Percentiles rank a stretch among this genome's conserved stretches.
Evolutionary conservation across 2,888 invertebrate genomes (phyloP).

Genomic region (Quadriops clusia): DNA sequence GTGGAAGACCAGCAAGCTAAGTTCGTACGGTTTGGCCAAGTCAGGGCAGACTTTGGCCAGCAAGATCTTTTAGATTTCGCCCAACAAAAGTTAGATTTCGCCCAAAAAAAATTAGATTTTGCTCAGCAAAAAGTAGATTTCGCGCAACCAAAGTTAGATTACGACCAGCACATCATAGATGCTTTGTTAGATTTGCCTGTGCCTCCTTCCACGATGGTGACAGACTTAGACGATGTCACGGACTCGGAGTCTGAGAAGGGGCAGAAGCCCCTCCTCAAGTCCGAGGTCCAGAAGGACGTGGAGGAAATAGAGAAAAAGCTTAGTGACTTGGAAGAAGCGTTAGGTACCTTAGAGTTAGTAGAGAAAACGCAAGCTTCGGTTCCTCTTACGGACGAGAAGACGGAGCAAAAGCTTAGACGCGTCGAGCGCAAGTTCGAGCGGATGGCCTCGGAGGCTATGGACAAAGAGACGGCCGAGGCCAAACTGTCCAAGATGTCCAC

Average conservation of each 20-base stretch:
- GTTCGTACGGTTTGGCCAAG: too few species aligned
- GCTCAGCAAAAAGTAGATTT: too few species aligned
- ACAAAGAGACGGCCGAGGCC: slow-evolving; percentile 27
- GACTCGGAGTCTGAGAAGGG: slow-evolving; percentile 9
- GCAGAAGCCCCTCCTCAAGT: slow-evolving; percentile 9
- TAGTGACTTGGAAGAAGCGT: slow-evolving; percentile 34
- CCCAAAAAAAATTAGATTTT: too few species aligned
- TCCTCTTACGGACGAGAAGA: slow-evolving; percentile 18
- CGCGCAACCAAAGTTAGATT: too few species aligned
- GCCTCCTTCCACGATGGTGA: slow-evolving; percentile 19
- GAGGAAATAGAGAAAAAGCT: slow-evolving; percentile 32
- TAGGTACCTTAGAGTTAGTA: slow-evolving; percentile 31
- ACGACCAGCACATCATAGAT: too few species aligned
- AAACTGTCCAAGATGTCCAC: slow-evolving; percentile 26
- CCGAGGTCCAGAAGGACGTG: slow-evolving; percentile 23
- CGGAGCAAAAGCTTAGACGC: slow-evolving; percentile 34
- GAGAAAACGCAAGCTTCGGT: too few species aligned
- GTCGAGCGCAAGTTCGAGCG: slow-evolving; percentile 41
- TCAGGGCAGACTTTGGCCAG: too few species aligned
- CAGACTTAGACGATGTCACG: slow-evolving; percentile 17
- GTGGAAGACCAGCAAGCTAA: too few species aligned
- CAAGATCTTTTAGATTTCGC: slow-evolving; percentile 27
- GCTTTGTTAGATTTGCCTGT: too few species aligned
- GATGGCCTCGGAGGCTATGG: slow-evolving; percentile 39
- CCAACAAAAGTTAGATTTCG: slow-evolving; percentile 26